These are phyloP conservation scores for Rhinogobio ventralis DNA, from an alignment of 2,797 vertebrate species.

Conservation along the genomic window DNA sequence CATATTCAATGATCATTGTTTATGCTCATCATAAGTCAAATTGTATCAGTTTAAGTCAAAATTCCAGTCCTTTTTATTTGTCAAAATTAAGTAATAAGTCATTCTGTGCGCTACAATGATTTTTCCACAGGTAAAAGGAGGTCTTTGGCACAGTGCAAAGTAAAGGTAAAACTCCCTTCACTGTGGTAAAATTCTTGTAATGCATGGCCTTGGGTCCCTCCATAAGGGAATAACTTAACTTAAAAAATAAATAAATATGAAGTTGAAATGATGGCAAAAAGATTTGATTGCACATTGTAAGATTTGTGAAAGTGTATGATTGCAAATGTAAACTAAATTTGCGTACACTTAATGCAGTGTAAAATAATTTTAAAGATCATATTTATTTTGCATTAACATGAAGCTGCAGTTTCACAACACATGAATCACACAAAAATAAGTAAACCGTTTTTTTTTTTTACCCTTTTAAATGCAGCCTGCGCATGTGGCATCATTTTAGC, in stretches of 20 bases:
- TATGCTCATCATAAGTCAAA: background rate
- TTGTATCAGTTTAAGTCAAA: background rate
- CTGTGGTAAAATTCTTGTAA: background rate
- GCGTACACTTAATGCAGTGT: too few species aligned
- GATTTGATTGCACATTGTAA: background rate
- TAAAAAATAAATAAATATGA: background rate
- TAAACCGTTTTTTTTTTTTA: too few species aligned
- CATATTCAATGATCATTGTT: background rate
- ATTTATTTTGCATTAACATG: background rate
- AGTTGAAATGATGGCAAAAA: background rate
- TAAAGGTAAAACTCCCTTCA: background rate
- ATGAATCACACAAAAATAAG: too few species aligned
- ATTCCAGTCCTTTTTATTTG: background rate
- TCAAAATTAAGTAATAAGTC: background rate
- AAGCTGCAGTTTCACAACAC: too few species aligned
- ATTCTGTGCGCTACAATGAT: background rate
- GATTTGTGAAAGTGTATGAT: background rate
- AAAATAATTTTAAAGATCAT: background rate
- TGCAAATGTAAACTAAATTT: background rate
- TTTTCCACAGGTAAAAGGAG: background rate
- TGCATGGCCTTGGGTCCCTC: background rate
- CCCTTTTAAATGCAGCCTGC: background rate
- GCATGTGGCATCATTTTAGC: too few species aligned
- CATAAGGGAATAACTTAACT: background rate
- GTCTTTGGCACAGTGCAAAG: background rate